phyloP scores from a whole-genome alignment of 2,888 invertebrate genomes.

The Stenotaenia linearis region DNA sequence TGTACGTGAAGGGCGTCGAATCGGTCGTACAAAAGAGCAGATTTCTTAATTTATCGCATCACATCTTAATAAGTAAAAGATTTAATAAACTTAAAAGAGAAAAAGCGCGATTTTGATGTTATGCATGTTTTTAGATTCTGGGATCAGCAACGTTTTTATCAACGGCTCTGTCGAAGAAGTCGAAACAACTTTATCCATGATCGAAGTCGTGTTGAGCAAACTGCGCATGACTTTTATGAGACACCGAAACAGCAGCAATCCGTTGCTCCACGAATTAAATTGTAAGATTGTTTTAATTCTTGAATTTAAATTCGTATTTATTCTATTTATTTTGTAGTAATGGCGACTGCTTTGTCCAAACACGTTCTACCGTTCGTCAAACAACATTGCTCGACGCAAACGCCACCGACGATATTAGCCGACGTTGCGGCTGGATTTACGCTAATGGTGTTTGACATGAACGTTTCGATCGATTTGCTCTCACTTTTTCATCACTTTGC shows the following conservation, averaged over 20 bases:
- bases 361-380: not conserved
- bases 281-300: not conserved
- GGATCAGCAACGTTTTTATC: not conserved
- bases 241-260: not conserved
- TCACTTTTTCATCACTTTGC: not conserved
- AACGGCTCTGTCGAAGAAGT: not conserved
- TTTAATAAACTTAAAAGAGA: no score
- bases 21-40: not conserved
- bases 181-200: not conserved
- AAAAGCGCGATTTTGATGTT: not conserved
- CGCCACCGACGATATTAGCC: not conserved
- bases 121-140: not conserved
- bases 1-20: not conserved
- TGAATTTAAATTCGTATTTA: not conserved
- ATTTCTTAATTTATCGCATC: not conserved
- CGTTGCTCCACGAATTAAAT: not conserved
- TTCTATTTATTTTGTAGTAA: not conserved
- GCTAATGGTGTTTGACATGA: not conserved
- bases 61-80: constrained; percentile 24
- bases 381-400: not conserved
- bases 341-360: not conserved
- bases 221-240: not conserved
- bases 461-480: not conserved
- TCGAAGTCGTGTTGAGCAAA: not conserved
- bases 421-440: constrained; percentile 3